phyloP scores from a whole-genome alignment of 2,888 invertebrate species.

The Gonocerus acuteangulatus region DNA sequence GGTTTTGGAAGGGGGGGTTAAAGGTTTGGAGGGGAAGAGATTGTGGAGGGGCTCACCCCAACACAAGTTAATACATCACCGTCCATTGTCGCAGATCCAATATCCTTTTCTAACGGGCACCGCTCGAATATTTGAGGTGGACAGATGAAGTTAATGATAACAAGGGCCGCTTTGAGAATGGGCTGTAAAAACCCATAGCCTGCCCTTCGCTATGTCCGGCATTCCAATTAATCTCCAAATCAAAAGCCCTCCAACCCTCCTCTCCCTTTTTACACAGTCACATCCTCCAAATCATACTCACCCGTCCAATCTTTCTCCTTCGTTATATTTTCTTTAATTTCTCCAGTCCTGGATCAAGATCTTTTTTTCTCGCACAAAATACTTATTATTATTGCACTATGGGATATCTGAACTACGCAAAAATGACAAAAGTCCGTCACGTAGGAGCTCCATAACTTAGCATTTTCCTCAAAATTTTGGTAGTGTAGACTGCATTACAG shows the following conservation, averaged over 20 bases:
- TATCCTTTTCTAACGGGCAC: constrained; percentile 19
- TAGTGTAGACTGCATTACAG: no score
- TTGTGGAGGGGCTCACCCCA: constrained; percentile 11
- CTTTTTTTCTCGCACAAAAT: no score
- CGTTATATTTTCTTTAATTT: no score
- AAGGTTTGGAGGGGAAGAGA: not conserved
- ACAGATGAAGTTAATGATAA: constrained; percentile 23
- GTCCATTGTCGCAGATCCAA: constrained; percentile 19
- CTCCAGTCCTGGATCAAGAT: no score
- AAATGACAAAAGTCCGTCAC: no score
- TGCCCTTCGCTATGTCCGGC: constrained; percentile 7
- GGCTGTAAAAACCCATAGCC: constrained; percentile 11
- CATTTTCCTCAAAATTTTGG: no score
- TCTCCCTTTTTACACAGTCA: not conserved
- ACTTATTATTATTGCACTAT: no score
- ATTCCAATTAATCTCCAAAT: constrained; percentile 19
- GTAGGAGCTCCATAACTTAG: no score
- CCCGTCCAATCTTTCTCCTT: no score
- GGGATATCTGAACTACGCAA: no score
- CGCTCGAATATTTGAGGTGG: constrained; percentile 15
- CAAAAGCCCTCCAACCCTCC: constrained; percentile 5
- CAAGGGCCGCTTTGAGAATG: constrained; percentile 9
- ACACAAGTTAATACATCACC: constrained; percentile 22
- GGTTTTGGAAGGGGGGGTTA: not conserved
- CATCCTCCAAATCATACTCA: not conserved